Evolutionary conservation across 2,113 vertebrate genomes (phyloP), one percentile per base, ranked within the genome.

Genomic region (Mus spicilegus): DNA sequence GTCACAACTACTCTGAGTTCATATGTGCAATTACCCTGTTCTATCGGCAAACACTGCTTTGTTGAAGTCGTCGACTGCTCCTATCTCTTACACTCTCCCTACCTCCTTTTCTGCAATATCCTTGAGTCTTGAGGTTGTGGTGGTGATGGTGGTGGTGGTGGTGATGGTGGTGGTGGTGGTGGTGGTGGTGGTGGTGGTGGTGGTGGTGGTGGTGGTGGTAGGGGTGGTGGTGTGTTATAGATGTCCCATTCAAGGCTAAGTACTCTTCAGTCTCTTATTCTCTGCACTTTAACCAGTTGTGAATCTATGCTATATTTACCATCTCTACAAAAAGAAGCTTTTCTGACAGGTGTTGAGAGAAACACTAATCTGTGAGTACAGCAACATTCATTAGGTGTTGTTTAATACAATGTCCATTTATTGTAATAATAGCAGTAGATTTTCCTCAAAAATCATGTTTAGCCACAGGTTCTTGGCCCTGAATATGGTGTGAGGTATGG

Each of bases 121-220:
- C 12, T 56, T 4, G 6, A 58, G 36, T 24, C 54, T 58, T 81
- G 54, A n/a, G 33, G 36, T 24, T 7, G 22, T 9, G 4, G 65
- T 13, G 2, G 9, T 28, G 1, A 10, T 11, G 3, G 36, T 2
- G 51, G 33, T 3, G 17, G 20, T 26, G 2, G 67, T 22, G 65
- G 9, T 26, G 4, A 3, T 24, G 22, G 22, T 9, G 4, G 65
- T 13, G 2, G 9, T 28, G 1, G 28, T 11, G 3, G 36, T 2
- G 51, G 33, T 3, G 17, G 20, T 26, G 2, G 9, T 26, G 4
- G 10, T 3, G 4, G 26, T 12, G 10, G 36, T 6, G 14, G 67
- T 16, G 30, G 67, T 19, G 3, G 30, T 24, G 16, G 61, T 24
- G 22, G 22, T 9, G 4, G 65, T 13, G 2, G 9, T 28, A 1